Evolutionary conservation across 2,888 invertebrate genomes (phyloP).

Genomic region (Neria commutata): DNA sequence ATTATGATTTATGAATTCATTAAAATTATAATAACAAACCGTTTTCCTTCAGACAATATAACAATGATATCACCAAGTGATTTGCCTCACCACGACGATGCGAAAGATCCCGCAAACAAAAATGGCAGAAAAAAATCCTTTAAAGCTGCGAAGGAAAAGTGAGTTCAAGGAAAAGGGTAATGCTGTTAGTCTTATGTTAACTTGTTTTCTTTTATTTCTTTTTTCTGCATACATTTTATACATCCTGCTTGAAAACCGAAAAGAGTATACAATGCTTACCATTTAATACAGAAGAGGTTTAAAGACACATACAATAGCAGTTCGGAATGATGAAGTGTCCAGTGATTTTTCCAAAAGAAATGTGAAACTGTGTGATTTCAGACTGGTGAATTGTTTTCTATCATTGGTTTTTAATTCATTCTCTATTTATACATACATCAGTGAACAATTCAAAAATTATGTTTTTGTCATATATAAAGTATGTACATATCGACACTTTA

Average conservation of each 20-base stretch:
- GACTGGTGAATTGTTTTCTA: slow-evolving; percentile 40
- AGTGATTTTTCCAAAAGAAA: slow-evolving; percentile 8
- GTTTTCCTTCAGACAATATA: slow-evolving; percentile 51
- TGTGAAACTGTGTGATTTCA: slow-evolving; percentile 29
- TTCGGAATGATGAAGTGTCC: slow-evolving; percentile 38
- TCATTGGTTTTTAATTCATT: slow-evolving; percentile 9
- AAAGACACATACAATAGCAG: slow-evolving; percentile 70
- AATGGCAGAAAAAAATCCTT: slow-evolving; percentile 61
- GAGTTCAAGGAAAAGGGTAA: slow-evolving; percentile 20
- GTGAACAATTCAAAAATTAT: neutral
- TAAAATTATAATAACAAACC: too few relatives aligned
- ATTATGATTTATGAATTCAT: neutral
- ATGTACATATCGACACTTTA: slow-evolving; percentile 8
- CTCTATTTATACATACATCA: slow-evolving; percentile 7
- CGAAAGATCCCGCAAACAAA: slow-evolving; percentile 49
- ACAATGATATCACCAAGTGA: slow-evolving; percentile 62
- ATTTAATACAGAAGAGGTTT: slow-evolving; percentile 74
- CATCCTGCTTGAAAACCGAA: slow-evolving; percentile 6
- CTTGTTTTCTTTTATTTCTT: slow-evolving; percentile 45
- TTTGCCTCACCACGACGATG: slow-evolving; percentile 52
- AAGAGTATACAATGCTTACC: slow-evolving; percentile 73
- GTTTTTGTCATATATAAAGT: slow-evolving; percentile 4
- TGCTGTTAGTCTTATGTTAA: neutral
- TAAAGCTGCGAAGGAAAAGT: slow-evolving; percentile 62
- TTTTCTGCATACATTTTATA: slow-evolving; percentile 50